Percentiles rank a stretch among this genome's conserved stretches.
Evolutionary conservation across 2,888 invertebrate species (phyloP).

Genomic region (Ernsta delagoae): DNA sequence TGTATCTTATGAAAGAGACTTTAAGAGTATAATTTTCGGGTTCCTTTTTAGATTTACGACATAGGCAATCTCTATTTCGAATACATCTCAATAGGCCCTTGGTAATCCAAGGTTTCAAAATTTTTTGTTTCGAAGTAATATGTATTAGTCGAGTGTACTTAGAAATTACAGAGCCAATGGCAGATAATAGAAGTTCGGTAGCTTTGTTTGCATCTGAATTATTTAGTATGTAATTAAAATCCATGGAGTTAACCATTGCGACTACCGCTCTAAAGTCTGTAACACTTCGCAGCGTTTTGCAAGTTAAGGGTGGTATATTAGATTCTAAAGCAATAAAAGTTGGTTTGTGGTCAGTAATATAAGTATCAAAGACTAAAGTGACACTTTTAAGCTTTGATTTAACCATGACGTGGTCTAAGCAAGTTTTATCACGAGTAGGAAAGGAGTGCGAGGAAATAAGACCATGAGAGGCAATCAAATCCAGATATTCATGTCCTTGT

Average conservation of each 20-base stretch:
- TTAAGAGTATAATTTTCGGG: too few species aligned
- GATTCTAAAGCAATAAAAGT: too few species aligned
- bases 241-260: too few species aligned
- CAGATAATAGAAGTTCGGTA: background rate
- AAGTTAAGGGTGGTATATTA: too few species aligned
- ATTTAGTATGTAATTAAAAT: too few species aligned
- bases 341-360: background rate
- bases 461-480: conserved; percentile 27
- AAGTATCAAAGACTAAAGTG: conserved; percentile 11
- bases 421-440: conserved; percentile 27
- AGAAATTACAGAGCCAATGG: background rate
- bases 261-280: too few species aligned
- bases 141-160: background rate
- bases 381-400: conserved; percentile 13
- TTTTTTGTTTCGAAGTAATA: background rate
- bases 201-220: too few species aligned
- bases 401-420: conserved; percentile 29
- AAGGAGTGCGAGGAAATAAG: conserved; percentile 9
- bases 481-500: conserved; percentile 13
- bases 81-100: too few species aligned
- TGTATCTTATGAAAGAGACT: too few species aligned
- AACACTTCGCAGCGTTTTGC: too few species aligned
- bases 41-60: background rate
- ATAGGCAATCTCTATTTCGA: background rate
- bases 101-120: too few species aligned